Conservation (phyloP, 1,140 invertebrate species). For the Drosophila albomicans region DNA sequence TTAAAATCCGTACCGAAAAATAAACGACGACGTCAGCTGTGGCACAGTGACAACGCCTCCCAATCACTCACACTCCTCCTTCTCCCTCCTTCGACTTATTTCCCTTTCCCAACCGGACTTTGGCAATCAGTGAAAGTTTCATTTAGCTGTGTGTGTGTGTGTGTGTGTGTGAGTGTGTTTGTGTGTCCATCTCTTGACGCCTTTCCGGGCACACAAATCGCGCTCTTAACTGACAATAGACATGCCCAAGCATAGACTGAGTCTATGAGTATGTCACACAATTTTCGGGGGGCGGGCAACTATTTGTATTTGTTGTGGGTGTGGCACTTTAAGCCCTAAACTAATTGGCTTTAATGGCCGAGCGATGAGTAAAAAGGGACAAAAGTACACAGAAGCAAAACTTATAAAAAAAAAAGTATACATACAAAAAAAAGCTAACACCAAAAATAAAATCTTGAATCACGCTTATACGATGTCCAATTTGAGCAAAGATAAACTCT, state of each 20-base stretch:
- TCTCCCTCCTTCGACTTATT: background rate
- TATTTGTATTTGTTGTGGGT: constrained; percentile 55
- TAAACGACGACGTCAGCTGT: constrained; percentile 47
- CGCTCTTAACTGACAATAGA: constrained; percentile 27
- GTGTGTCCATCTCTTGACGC: constrained; percentile 33
- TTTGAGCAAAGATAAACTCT: too few relatives aligned
- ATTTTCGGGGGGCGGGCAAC: background rate
- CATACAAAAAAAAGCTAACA: too few relatives aligned
- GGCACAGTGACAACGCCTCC: constrained; percentile 26
- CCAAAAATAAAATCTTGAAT: too few relatives aligned
- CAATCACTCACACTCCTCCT: constrained; percentile 25
- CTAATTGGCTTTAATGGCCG: constrained; percentile 46
- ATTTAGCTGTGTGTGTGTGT: constrained; percentile 9
- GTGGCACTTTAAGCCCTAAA: constrained; percentile 47
- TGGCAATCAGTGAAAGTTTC: constrained; percentile 2
- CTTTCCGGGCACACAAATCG: constrained; percentile 52
- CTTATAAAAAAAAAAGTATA: too few relatives aligned
- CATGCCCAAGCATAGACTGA: background rate
- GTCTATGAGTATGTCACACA: constrained; percentile 2
- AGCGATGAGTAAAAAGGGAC: background rate
- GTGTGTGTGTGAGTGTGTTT: too few relatives aligned
- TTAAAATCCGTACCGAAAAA: constrained; percentile 42
- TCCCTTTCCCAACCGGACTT: background rate
- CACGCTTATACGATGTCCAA: too few relatives aligned
- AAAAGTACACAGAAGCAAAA: too few relatives aligned